Percentiles rank a stretch among this genome's conserved stretches.
Evolutionary conservation across 2,113 vertebrate species (phyloP).

Genomic region (Ceyx cyanopectus): DNA sequence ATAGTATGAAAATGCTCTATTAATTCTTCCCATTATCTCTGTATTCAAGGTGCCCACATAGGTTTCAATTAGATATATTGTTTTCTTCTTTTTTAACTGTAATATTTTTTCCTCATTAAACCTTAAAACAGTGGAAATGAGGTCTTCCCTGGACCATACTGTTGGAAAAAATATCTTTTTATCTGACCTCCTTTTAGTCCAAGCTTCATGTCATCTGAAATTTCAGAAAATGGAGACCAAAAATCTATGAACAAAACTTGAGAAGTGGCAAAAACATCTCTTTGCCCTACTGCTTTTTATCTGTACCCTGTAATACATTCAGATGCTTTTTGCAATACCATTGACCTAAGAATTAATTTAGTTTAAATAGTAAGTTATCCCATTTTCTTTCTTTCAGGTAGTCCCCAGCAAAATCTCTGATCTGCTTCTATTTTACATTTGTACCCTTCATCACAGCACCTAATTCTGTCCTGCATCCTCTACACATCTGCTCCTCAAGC

Average conservation of each 20-base stretch:
- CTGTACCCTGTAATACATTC: neutral
- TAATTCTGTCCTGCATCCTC: neutral
- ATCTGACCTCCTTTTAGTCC: neutral
- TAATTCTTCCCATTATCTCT: neutral
- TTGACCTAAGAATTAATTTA: neutral
- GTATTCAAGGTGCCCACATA: neutral
- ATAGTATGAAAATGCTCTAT: neutral
- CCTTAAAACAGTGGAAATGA: neutral
- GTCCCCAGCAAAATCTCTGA: neutral
- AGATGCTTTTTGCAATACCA: neutral
- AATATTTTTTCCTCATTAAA: neutral
- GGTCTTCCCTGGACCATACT: neutral
- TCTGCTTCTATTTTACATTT: neutral
- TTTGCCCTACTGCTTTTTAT: constrained; percentile 12
- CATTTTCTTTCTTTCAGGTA: neutral
- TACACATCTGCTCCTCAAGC: neutral
- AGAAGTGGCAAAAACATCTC: neutral
- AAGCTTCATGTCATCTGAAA: neutral
- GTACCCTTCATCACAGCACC: neutral
- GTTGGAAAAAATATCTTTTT: neutral
- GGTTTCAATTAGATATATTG: neutral
- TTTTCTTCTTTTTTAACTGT: neutral
- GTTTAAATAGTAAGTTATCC: neutral
- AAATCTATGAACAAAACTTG: neutral
- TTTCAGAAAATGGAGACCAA: neutral